Evolutionary conservation across 1,140 invertebrate species (phyloP).

Genomic region (Proctacanthus coquilletti): DNA sequence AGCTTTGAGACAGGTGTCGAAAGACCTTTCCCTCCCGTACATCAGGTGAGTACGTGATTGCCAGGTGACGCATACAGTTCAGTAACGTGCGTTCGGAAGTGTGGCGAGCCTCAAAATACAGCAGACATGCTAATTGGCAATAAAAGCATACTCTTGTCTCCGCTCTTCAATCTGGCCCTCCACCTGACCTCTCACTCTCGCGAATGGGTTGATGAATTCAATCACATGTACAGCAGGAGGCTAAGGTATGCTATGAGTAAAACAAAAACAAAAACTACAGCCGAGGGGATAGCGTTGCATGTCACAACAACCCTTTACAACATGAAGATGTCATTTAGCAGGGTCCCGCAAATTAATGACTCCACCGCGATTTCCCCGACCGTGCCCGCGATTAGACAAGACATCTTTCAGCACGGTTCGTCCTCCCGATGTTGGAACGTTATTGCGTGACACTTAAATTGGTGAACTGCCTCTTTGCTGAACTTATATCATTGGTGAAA

Average conservation of each 20-base stretch:
- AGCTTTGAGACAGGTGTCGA: too few species aligned
- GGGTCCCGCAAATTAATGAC: background rate
- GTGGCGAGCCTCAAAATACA: too few species aligned
- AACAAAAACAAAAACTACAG: background rate
- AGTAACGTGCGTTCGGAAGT: too few species aligned
- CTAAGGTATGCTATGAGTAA: background rate
- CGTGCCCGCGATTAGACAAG: too few species aligned
- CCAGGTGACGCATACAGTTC: too few species aligned
- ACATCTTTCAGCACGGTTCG: too few species aligned
- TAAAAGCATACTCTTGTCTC: background rate
- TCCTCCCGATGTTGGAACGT: too few species aligned
- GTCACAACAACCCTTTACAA: background rate
- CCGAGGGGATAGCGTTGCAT: background rate
- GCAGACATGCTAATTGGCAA: conserved; percentile 1
- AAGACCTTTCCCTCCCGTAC: too few species aligned
- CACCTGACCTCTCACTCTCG: background rate
- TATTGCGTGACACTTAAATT: background rate
- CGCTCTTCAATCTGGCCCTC: background rate
- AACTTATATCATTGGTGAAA: background rate
- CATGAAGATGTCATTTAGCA: conserved; percentile 1
- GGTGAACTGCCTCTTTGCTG: background rate
- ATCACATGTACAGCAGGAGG: background rate
- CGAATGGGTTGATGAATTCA: background rate
- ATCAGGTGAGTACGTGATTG: too few species aligned
- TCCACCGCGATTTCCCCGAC: background rate